Base-by-base conservation (phyloP, 2,888 invertebrate species). In the Buathra laborator region DNA sequence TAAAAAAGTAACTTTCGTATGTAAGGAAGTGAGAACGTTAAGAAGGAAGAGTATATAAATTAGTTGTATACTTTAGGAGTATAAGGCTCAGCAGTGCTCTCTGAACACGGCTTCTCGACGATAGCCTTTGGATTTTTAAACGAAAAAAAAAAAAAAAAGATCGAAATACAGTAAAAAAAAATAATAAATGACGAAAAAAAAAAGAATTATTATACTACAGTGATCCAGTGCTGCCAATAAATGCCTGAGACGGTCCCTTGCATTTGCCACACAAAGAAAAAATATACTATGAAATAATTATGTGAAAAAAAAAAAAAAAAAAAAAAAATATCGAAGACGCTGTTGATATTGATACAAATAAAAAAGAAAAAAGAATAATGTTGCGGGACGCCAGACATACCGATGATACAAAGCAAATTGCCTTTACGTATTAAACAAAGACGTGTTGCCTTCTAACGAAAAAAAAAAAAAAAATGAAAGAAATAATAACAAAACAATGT, bases 321-420 rank as follows among this genome's bases (percentile, higher is more conserved):
- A 70, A 76, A 66, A 70, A 37, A 37, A 37, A 37, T 7, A 76
- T 66, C 64, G 51, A 82, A 79, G 51, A 81, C 24, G 77, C 81
- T 82, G 82, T 82, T 85, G 80, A 84, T 78, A 77, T 85, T 85
- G 76, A 84, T 83, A 77, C 76, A 79, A 86, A 51, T 84, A 51
- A 75, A 53, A 76, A 59, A 32, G 67, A 56, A 67, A 46, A 67
- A n/a, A 70, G 72, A 64, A 75, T 86, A 86, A 90, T 88, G 88
- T 88, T 88, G 87, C 87, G 92, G 92, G 91, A 91, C 91, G 90
- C 90, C 92, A 90, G 90, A 92, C 90, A 92, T 91, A 93, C 93
- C 92, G 91, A 93, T 93, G 93, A 94, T 94, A 94, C 93, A 94
- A 94, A 94, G 90, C 91, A 89, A 91, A 93, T 92, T 94, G 93